A percentile compares a stretch with the other conserved stretches of the same genome.
These are phyloP conservation scores for Aphodius sticticus DNA, from an alignment of 2,888 invertebrate species.

Conservation along the genomic window DNA sequence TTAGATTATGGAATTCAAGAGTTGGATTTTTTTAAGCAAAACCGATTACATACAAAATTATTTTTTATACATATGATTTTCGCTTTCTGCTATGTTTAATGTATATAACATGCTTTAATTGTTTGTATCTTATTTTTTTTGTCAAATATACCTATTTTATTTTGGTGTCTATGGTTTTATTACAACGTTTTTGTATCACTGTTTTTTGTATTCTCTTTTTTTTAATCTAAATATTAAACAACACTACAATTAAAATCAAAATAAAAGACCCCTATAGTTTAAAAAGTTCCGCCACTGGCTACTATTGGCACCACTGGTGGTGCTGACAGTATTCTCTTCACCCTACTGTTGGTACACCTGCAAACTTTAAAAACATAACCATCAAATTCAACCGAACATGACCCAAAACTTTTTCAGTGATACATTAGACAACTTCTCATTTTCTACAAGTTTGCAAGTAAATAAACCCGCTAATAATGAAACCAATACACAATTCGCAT, in stretches of 20 bases:
- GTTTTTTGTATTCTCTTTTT: not conserved
- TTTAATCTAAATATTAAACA: too few relatives aligned
- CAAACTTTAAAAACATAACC: conserved; percentile 20
- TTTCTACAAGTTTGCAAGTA: conserved; percentile 34
- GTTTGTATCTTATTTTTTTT: conserved; percentile 37
- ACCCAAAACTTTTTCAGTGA: conserved; percentile 39
- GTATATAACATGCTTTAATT: conserved; percentile 36
- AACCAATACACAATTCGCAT: not conserved
- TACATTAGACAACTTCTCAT: conserved; percentile 44
- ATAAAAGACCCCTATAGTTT: too few relatives aligned
- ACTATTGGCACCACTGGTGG: too few relatives aligned
- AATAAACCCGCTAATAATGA: conserved; percentile 5
- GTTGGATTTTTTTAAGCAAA: conserved; percentile 27
- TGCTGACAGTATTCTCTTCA: too few relatives aligned
- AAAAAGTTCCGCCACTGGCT: too few relatives aligned
- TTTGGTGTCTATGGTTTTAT: conserved; percentile 29
- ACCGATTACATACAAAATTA: conserved; percentile 26
- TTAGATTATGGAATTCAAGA: conserved; percentile 28
- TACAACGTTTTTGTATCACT: not conserved
- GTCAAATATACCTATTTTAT: conserved; percentile 39
- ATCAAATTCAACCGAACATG: conserved; percentile 31
- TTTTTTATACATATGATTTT: conserved; percentile 30
- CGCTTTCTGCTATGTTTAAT: conserved; percentile 30
- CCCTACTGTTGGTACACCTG: not conserved
- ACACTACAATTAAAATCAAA: too few relatives aligned